These are phyloP conservation scores for Prunella fulvescens DNA, from an alignment of 2,113 vertebrate species.

Conservation along the genomic window DNA sequence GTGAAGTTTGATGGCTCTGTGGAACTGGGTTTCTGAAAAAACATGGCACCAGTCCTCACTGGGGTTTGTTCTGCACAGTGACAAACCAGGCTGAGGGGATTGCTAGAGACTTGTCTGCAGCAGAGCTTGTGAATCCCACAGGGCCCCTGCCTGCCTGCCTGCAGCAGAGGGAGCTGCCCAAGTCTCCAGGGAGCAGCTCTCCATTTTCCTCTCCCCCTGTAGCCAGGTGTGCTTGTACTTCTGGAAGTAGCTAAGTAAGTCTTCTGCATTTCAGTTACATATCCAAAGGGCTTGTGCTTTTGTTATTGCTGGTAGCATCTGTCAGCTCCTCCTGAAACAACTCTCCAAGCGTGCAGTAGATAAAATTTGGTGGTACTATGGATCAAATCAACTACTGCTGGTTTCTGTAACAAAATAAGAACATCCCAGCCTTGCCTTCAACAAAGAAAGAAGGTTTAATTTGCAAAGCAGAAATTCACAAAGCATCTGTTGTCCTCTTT, in stretches of 20 bases:
- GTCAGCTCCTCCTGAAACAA: neutral
- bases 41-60: fast-evolving
- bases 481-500: neutral
- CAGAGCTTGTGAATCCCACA: neutral
- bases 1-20: neutral
- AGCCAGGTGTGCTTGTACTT: neutral
- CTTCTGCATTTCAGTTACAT: neutral
- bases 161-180: neutral
- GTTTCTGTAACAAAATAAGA: neutral
- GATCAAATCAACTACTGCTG: neutral
- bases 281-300: neutral
- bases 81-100: neutral
- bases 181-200: neutral
- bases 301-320: neutral
- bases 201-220: neutral
- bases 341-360: neutral
- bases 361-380: neutral
- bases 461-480: neutral
- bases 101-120: neutral
- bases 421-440: neutral
- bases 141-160: neutral
- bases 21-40: neutral
- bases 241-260: neutral
- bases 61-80: neutral
- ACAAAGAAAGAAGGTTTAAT: neutral